Percentiles rank a stretch among this genome's conserved stretches.
phyloP scores from a whole-genome alignment of 2,113 vertebrate genomes.

The Sterrhoptilus dennistouni region DNA sequence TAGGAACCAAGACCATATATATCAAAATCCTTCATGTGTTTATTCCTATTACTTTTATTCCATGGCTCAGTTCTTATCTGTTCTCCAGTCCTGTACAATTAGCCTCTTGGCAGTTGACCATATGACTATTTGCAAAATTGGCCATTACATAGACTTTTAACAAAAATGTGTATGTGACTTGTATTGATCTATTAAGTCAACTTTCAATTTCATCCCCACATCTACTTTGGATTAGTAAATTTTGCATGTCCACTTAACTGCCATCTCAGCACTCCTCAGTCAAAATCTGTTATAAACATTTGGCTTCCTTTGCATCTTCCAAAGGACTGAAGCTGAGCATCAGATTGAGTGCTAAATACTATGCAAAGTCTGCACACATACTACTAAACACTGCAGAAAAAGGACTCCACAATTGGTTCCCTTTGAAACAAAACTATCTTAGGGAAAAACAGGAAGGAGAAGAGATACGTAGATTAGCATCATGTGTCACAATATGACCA shows the following conservation, averaged over 20 bases:
- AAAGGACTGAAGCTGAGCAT: not conserved
- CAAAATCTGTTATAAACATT: not conserved
- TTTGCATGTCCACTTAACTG: not conserved
- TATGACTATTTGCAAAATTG: not conserved
- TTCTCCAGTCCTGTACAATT: not conserved
- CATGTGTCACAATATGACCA: not conserved
- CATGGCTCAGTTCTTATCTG: not conserved
- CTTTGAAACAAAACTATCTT: not conserved
- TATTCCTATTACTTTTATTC: not conserved
- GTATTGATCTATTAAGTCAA: not conserved
- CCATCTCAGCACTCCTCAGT: not conserved
- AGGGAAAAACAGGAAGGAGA: not conserved
- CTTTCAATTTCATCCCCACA: not conserved
- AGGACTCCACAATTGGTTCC: accelerated
- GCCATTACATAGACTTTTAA: not conserved
- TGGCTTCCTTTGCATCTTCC: not conserved
- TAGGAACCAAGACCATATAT: not conserved
- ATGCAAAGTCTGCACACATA: not conserved
- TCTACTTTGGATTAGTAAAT: not conserved
- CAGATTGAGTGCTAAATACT: not conserved
- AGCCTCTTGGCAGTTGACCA: not conserved
- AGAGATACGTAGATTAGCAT: not conserved
- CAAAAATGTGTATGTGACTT: not conserved
- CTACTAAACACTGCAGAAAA: not conserved
- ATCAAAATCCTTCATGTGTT: not conserved